Evolutionary conservation across 2,797 vertebrate species (phyloP).

Genomic region (Nothura maculosa): DNA sequence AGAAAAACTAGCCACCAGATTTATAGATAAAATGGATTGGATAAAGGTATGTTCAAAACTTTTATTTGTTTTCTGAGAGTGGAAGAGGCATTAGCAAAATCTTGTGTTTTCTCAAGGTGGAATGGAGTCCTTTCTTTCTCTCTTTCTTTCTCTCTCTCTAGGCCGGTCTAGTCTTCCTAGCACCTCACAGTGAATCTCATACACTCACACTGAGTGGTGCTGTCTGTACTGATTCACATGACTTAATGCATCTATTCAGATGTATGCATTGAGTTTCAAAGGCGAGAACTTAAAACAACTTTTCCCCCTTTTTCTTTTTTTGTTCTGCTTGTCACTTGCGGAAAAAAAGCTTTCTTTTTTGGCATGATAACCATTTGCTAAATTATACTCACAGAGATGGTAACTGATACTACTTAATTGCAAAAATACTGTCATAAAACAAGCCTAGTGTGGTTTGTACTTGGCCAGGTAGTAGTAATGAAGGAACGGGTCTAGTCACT

Average conservation of each 20-base stretch:
- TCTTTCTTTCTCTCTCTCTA: background rate
- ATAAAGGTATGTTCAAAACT: conserved; percentile 88
- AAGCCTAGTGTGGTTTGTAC: background rate
- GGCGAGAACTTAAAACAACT: background rate
- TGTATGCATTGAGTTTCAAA: background rate
- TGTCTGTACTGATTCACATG: background rate
- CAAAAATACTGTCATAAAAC: background rate
- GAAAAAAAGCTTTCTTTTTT: background rate
- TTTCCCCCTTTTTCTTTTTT: background rate
- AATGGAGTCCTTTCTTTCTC: background rate
- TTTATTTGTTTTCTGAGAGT: background rate
- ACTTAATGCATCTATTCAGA: background rate
- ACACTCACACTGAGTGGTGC: too few species aligned
- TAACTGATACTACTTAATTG: background rate
- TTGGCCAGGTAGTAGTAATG: background rate
- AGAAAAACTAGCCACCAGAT: conserved; percentile 91
- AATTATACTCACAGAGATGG: background rate
- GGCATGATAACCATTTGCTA: background rate
- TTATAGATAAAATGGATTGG: conserved; percentile 95
- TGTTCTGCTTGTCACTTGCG: background rate
- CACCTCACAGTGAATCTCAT: too few species aligned
- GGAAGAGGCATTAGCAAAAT: background rate
- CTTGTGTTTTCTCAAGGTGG: background rate
- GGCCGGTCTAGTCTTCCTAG: too few species aligned
- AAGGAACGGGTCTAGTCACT: background rate